Base-by-base conservation (phyloP, 2,888 invertebrate species). In the Drosophila parthenogenetica region DNA sequence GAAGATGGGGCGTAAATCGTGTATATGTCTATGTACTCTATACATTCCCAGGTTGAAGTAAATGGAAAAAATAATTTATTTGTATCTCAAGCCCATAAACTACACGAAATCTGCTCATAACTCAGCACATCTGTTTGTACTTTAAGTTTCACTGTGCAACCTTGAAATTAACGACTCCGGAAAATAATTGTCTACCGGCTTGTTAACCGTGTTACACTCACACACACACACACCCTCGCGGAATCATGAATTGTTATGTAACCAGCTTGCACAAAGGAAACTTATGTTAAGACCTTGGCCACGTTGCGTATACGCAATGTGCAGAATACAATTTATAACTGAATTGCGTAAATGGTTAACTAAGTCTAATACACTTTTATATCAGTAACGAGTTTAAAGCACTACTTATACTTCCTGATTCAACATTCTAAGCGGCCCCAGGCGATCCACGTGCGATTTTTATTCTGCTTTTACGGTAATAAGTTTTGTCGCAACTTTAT, bases 251-350 rank as follows among this genome's bases (percentile, higher is more conserved):
- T 17, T 40, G 39, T 22, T 46, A 22, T 17, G 7, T 19, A 29
- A 22, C 40, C n/a, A 77, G 58, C 63, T 51, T 39, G 10, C 32
- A 7, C 17, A 11, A 13, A 35, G 16, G 32, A 13, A 35, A 13
- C 35, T 35, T 13, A 1, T 35, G 13, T 29, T 19, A 2, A 19
- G 43, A 22, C 60, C 53, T 43, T 64, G 58, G 19, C 51, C 16
- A 57, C 48, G 37, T 43, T 57, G 60, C 80, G 74, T 77, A 71
- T 74, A 64, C 73, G 64, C 54, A 70, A 61, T 50, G 46, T 66
- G 57, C 40, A 51, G 65, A 54, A 66, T 76, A 73, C 55, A 68
- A 68, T 45, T 69, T 58, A 57, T 55, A 68, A 61, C 61, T 69
- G 68, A 43, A 55, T 61, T 61, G 45, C n/a, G 45, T 5, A 22